Evolutionary conservation across 1,140 invertebrate species (phyloP).

Genomic region (Oncopeltus fasciatus): DNA sequence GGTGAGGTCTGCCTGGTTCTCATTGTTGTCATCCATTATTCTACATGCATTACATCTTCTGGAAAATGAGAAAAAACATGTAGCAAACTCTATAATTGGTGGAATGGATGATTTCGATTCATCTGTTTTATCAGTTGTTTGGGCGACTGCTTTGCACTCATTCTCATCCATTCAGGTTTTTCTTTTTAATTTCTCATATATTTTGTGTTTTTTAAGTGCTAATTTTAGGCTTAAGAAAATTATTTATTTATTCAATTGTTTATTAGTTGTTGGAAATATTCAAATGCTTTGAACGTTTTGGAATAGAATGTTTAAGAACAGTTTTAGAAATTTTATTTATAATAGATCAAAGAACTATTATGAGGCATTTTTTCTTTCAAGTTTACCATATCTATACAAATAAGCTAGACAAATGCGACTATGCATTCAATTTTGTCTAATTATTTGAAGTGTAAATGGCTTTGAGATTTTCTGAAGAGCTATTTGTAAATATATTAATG

Average conservation of each 20-base stretch:
- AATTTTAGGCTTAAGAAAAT: background rate
- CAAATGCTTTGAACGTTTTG: background rate
- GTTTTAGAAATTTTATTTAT: no score
- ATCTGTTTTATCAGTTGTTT: slow-evolving; percentile 44
- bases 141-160: slow-evolving; percentile 49
- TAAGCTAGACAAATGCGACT: no score
- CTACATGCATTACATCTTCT: slow-evolving; percentile 35
- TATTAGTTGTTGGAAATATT: background rate
- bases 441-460: no score
- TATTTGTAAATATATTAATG: no score
- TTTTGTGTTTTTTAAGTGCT: background rate
- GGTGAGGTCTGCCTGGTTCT: slow-evolving; percentile 47
- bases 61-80: slow-evolving; percentile 36
- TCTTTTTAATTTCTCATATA: no score
- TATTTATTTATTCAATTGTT: background rate
- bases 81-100: slow-evolving; percentile 43
- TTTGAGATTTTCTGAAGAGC: no score
- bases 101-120: slow-evolving; percentile 58
- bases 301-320: no score
- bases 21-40: slow-evolving; percentile 44
- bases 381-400: no score
- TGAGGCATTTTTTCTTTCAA: no score
- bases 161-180: slow-evolving; percentile 43
- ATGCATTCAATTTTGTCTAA: no score
- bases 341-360: no score